A percentile compares a stretch with the other conserved stretches of the same genome.
These are phyloP conservation scores for Myxocyprinus asiaticus DNA, from an alignment of 2,113 vertebrate genomes.

Conservation along the genomic window DNA sequence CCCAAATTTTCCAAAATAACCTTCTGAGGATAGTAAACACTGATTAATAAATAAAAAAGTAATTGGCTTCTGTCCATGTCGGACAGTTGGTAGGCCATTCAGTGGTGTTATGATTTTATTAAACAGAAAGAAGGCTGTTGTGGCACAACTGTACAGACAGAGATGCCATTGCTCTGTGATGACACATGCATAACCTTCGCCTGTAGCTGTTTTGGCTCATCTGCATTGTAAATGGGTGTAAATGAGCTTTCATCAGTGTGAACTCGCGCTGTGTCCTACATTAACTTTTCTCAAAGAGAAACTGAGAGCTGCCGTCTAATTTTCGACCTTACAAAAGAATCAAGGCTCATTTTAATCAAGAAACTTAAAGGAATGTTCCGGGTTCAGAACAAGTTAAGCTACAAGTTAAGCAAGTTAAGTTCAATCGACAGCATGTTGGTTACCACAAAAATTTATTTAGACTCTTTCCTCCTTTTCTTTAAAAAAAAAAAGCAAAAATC, in stretches of 20 bases:
- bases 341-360: too few relatives aligned
- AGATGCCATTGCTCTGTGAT: background rate
- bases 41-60: too few relatives aligned
- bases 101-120: background rate
- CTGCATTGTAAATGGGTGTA: too few relatives aligned
- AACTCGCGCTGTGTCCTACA: constrained; percentile 5
- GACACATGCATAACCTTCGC: background rate
- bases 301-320: background rate
- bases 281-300: background rate
- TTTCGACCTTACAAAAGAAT: too few relatives aligned
- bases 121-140: background rate
- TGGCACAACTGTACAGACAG: background rate
- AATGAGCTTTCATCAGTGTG: background rate
- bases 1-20: background rate
- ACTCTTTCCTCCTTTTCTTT: too few relatives aligned
- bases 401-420: too few relatives aligned
- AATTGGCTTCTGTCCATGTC: background rate
- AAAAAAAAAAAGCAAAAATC: too few relatives aligned
- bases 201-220: background rate
- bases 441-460: too few relatives aligned
- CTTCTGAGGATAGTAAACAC: background rate
- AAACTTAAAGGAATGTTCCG: too few relatives aligned
- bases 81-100: background rate
- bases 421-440: too few relatives aligned
- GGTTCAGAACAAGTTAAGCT: too few relatives aligned